Percentiles rank a stretch among this genome's conserved stretches.
These are phyloP conservation scores for Lepidurus apus DNA, from an alignment of 1,140 invertebrate species.

Conservation along the genomic window DNA sequence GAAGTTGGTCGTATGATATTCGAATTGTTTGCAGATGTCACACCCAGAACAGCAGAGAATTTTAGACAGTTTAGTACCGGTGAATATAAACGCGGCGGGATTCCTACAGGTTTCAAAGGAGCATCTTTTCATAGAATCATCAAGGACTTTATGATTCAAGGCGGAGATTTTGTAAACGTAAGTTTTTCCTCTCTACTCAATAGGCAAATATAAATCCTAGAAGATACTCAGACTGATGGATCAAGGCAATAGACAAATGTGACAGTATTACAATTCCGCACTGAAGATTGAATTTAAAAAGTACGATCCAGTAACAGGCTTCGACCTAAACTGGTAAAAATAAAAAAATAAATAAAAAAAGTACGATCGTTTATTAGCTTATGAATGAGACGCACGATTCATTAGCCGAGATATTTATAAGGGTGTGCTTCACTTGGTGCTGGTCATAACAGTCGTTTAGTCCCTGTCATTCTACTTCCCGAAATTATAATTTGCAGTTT, in stretches of 20 bases:
- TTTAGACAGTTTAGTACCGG: constrained; percentile 98
- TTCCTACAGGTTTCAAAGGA: constrained; percentile 95
- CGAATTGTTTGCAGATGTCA: constrained; percentile 92
- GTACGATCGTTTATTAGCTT: too few species aligned
- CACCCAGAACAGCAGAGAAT: constrained; percentile 97
- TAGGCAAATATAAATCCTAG: background rate
- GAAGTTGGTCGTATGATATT: constrained; percentile 91
- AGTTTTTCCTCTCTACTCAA: constrained; percentile 40
- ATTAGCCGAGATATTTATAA: too few species aligned
- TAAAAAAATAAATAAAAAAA: too few species aligned
- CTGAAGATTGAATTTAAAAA: too few species aligned
- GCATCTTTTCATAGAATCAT: constrained; percentile 96
- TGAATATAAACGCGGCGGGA: constrained; percentile 77
- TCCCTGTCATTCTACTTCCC: background rate
- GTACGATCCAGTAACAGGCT: too few species aligned
- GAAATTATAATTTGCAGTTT: background rate
- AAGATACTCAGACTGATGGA: background rate
- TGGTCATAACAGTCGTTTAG: background rate
- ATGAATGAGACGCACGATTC: too few species aligned
- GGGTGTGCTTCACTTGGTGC: too few species aligned
- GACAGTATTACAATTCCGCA: background rate
- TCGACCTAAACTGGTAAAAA: too few species aligned
- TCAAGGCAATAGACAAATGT: background rate
- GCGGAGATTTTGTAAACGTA: constrained; percentile 97
- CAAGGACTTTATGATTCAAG: constrained; percentile 98